A percentile compares a stretch with the other conserved stretches of the same genome.
Evolutionary conservation across 2,113 vertebrate genomes (phyloP).

Genomic region (Climacteris rufus): DNA sequence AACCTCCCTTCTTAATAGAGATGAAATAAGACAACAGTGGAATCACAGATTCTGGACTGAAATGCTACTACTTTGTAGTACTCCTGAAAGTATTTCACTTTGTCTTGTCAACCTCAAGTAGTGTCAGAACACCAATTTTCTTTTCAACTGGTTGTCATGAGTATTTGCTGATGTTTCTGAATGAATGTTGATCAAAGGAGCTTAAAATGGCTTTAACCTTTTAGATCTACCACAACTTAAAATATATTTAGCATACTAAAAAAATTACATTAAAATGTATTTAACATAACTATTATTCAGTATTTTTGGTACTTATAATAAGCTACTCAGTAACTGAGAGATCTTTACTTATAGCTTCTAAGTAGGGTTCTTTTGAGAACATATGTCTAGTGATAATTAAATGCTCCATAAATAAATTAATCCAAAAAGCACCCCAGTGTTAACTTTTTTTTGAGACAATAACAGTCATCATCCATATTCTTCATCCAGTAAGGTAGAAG

Average conservation of each 20-base stretch:
- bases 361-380: neutral
- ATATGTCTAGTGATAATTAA: neutral
- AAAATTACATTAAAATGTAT: neutral
- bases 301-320: neutral
- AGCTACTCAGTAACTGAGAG: neutral
- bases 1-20: neutral
- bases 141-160: neutral
- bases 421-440: neutral
- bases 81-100: neutral
- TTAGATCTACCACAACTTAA: neutral
- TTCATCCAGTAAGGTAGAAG: neutral
- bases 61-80: neutral
- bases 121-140: neutral
- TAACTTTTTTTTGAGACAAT: neutral
- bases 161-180: neutral
- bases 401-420: neutral
- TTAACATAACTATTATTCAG: neutral
- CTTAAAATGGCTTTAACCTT: neutral
- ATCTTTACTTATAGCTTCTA: neutral
- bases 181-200: neutral
- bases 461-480: neutral
- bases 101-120: neutral
- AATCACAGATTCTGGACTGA: neutral
- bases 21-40: neutral
- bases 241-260: neutral